Conservation (phyloP, 1,140 invertebrate species). For the Cyrtorhinus lividipennis region DNA sequence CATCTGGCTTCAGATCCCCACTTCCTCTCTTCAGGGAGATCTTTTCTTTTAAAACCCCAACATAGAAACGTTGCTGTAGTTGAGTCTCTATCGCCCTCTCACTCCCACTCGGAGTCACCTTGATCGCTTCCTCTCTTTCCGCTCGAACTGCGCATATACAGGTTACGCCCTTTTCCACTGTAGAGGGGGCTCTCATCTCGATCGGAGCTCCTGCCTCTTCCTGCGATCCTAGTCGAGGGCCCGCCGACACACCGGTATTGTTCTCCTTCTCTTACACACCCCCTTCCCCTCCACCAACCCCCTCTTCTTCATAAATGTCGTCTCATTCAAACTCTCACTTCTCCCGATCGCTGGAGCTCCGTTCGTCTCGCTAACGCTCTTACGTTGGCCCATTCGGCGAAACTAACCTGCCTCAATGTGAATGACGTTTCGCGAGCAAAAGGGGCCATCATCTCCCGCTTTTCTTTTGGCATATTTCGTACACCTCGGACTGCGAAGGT, state of each 20-base stretch:
- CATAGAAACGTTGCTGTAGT: not conserved
- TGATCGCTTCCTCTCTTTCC: not conserved
- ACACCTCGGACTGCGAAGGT: too few relatives aligned
- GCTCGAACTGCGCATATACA: not conserved
- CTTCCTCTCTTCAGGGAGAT: not conserved
- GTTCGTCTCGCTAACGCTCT: too few relatives aligned
- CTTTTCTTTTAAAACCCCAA: not conserved
- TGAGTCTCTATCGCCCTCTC: not conserved
- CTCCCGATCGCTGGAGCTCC: not conserved
- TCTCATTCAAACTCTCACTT: not conserved
- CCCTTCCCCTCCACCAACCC: not conserved
- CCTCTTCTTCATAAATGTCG: too few relatives aligned
- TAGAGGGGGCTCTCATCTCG: not conserved
- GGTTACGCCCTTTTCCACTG: not conserved
- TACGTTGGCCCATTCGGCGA: too few relatives aligned
- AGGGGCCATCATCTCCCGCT: too few relatives aligned
- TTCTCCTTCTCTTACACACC: not conserved
- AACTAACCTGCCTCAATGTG: too few relatives aligned
- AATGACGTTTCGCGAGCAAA: too few relatives aligned
- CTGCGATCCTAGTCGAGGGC: not conserved
- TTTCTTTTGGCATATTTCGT: too few relatives aligned
- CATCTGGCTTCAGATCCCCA: not conserved
- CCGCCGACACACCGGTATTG: not conserved
- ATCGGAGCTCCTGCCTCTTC: not conserved
- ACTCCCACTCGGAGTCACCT: not conserved